Evolutionary conservation across 2,113 vertebrate species (phyloP).

Genomic region (Brachypteracias leptosomus): DNA sequence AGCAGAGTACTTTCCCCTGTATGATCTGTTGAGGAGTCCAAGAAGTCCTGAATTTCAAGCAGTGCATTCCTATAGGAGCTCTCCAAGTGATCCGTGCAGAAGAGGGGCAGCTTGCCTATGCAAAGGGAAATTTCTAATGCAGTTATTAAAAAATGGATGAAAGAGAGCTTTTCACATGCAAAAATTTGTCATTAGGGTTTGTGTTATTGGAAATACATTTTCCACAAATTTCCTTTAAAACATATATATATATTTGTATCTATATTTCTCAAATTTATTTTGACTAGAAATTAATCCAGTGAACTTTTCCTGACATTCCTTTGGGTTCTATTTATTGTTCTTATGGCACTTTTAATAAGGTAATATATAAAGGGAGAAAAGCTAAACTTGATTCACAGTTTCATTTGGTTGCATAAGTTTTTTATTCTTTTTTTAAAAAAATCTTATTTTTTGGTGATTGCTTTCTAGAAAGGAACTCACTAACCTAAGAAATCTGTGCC

Average conservation of each 20-base stretch:
- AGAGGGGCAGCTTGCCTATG: background rate
- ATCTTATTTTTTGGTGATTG: background rate
- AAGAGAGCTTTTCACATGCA: background rate
- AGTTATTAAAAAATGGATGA: background rate
- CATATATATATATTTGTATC: no score
- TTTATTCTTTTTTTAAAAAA: background rate
- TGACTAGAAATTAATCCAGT: background rate
- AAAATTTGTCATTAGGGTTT: background rate
- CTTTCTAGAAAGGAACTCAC: background rate
- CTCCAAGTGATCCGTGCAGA: background rate
- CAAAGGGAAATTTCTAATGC: background rate
- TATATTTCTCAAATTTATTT: background rate
- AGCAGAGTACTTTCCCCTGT: accelerated
- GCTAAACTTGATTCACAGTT: background rate
- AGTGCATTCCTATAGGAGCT: no score
- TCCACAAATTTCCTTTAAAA: background rate
- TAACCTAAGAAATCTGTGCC: background rate
- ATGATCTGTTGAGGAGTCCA: background rate
- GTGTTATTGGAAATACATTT: background rate
- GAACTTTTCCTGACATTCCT: background rate
- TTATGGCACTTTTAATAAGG: background rate
- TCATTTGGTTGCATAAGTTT: background rate
- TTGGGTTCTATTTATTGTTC: background rate
- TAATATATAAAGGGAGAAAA: background rate
- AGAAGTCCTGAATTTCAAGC: background rate